Base-by-base conservation (phyloP, 2,797 vertebrate genomes). In the Acomys russatus region DNA sequence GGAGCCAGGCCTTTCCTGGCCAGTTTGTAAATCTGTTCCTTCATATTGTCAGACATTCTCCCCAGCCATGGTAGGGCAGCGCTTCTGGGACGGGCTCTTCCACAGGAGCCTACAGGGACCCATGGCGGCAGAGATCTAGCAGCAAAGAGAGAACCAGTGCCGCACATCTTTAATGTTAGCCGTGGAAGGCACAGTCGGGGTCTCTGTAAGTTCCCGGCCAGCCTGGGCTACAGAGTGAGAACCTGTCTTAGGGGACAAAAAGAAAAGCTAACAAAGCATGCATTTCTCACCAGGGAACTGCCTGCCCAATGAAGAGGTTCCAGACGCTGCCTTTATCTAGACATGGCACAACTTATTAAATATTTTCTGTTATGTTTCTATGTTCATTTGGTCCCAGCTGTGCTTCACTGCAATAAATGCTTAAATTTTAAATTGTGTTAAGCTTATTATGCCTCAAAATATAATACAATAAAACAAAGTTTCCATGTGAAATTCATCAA, bases 381-480 rank as follows among this genome's bases (percentile, higher is more conserved):
- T 54, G 56, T 79, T 44, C 51, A 82, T 35, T 64, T 14, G 85
- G n/a, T 12, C 28, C 78, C 83, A 86, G 79, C 54, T 66, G 66
- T 3, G n/a, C 71, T 44, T 63, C 6, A 79, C 35, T 64, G 54
- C 33, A 94, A 74, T 4, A 87, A 77, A 84, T 35, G 68, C 68
- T 95, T 94, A 93, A 92, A 95, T 96, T 61, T 79, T 89, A 96
- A 96, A 88, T 86, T 95, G 91, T 83, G 90, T 89, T 94, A 94
- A 96, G 94, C 77, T 96, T 88, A 96, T 86, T 93, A 94, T 85
- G 74, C 70, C 49, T 90, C 56, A 83, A 91, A 94, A 98, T 85
- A 96, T 92, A 98, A 98, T 94, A 70, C 92, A 97, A 92, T 91
- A 74, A 97, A 96, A 98, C 97, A 98, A 98, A 95, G 92, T 96